Conservation (phyloP, 2,888 invertebrate genomes). For the Scelioninae gen. 1 region DNA sequence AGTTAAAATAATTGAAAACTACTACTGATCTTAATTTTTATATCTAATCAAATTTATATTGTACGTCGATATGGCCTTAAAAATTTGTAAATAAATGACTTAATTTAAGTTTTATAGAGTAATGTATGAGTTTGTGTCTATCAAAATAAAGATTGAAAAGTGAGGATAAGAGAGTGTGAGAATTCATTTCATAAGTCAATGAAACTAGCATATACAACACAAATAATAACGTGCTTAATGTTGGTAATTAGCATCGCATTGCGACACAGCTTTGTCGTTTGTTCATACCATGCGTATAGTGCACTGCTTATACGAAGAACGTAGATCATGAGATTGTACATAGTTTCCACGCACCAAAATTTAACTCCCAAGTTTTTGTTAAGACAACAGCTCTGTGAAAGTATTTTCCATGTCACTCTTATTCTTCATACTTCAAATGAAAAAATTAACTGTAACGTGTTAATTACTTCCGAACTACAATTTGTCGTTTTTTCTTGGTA, state of each 20-base stretch:
- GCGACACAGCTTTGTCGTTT: constrained; percentile 74
- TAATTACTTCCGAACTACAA: constrained; percentile 68
- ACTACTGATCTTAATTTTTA: too few relatives aligned
- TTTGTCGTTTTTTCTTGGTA: constrained; percentile 34
- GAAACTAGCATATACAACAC: constrained; percentile 71
- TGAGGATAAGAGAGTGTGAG: constrained; percentile 79
- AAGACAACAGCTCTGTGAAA: constrained; percentile 61
- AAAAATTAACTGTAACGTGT: constrained; percentile 46
- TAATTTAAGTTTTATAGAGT: constrained; percentile 77
- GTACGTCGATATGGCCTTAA: not conserved
- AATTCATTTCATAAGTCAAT: constrained; percentile 82
- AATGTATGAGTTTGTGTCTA: constrained; percentile 75
- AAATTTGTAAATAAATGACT: constrained; percentile 77
- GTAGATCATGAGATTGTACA: constrained; percentile 78
- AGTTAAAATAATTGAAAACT: too few relatives aligned
- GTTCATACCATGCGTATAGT: constrained; percentile 51
- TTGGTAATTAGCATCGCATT: constrained; percentile 81
- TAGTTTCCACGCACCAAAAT: constrained; percentile 78
- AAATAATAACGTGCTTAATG: constrained; percentile 78
- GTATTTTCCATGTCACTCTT: constrained; percentile 64
- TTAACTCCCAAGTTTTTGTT: constrained; percentile 65
- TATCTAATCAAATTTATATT: constrained; percentile 2
- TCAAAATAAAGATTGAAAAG: constrained; percentile 79
- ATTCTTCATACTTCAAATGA: constrained; percentile 39
- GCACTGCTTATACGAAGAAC: constrained; percentile 71